Evolutionary conservation across 2,797 vertebrate species (phyloP).

Genomic region (Gobio occitaniae): DNA sequence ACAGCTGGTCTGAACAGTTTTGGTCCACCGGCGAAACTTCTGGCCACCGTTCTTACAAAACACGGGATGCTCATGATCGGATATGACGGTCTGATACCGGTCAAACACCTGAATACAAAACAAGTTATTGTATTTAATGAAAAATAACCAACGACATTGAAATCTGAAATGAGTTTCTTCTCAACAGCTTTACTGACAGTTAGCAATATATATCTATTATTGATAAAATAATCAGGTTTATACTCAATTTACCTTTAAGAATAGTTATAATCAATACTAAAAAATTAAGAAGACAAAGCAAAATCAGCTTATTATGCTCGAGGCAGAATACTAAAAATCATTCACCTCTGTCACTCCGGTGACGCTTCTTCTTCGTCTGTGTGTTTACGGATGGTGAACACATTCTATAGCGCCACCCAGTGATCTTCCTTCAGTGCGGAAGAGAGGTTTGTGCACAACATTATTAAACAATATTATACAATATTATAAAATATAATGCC

Average conservation of each 20-base stretch:
- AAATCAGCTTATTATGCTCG: not conserved
- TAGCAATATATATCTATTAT: too few relatives aligned
- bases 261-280: not conserved
- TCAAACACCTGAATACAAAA: not conserved
- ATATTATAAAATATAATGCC: too few relatives aligned
- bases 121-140: not conserved
- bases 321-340: not conserved
- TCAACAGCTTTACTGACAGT: not conserved
- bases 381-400: not conserved
- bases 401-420: not conserved
- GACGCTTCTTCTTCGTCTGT: constrained; percentile 26
- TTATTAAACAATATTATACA: not conserved
- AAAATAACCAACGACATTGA: not conserved
- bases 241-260: not conserved
- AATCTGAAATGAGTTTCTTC: not conserved
- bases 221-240: not conserved
- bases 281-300: not conserved
- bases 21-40: constrained; percentile 65
- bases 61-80: constrained; percentile 20
- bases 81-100: not conserved
- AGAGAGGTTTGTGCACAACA: not conserved
- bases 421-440: not conserved
- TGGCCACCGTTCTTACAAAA: constrained; percentile 5
- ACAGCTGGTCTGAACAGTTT: constrained; percentile 81
- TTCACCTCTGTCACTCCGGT: constrained; percentile 7